Conservation (phyloP, 1,140 invertebrate species). For the Samia ricini region DNA sequence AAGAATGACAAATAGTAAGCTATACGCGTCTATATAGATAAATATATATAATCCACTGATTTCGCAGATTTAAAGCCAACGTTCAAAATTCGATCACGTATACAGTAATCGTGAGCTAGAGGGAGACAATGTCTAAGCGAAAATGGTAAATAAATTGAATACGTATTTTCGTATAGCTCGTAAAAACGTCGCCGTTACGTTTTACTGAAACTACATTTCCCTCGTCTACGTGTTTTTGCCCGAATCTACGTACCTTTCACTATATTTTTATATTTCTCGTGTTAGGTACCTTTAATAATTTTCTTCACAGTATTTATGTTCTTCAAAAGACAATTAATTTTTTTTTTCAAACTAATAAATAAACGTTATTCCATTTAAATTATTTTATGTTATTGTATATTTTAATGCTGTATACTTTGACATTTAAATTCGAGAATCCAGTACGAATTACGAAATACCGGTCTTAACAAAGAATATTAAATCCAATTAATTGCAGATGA, state of each 20-base stretch:
- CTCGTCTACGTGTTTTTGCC: background rate
- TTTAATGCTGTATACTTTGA: too few relatives aligned
- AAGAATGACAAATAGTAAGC: background rate
- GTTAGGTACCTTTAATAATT: background rate
- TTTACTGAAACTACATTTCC: conserved; percentile 1
- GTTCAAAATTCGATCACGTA: background rate
- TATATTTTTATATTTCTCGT: background rate
- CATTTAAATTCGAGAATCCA: too few relatives aligned
- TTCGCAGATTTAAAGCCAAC: background rate
- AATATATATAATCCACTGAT: background rate
- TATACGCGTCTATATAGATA: too few relatives aligned
- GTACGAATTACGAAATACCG: too few relatives aligned
- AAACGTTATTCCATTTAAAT: too few relatives aligned
- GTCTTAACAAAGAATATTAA: too few relatives aligned
- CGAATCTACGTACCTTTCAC: background rate
- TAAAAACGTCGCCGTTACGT: conserved; percentile 1
- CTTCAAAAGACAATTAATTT: background rate
- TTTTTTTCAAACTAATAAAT: too few relatives aligned
- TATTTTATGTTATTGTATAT: too few relatives aligned
- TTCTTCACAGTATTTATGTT: background rate
- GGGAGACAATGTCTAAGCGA: background rate
- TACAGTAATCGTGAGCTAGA: background rate
- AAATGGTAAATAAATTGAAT: conserved; percentile 1
- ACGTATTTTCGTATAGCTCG: conserved; percentile 1
- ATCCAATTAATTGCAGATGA: background rate